A percentile compares a stretch with the other conserved stretches of the same genome.
These are phyloP conservation scores for Talpa occidentalis DNA, from an alignment of 2,113 vertebrate species.

Conservation along the genomic window DNA sequence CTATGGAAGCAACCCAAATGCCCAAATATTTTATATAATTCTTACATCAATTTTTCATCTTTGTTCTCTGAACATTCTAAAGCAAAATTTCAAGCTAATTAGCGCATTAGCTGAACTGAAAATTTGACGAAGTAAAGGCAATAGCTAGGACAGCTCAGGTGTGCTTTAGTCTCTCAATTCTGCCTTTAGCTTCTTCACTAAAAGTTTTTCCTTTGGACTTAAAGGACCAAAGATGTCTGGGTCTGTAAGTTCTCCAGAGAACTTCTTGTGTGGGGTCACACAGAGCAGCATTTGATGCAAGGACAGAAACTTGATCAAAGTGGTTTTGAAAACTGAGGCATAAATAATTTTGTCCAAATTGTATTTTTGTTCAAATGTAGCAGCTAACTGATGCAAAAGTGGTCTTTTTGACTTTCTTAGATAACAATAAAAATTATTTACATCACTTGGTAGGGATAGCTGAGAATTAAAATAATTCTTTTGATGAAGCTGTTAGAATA, in stretches of 20 bases:
- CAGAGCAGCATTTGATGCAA: background rate
- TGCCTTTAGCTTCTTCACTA: background rate
- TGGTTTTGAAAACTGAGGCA: constrained; percentile 24
- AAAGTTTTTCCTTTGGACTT: background rate
- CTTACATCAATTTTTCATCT: too few species aligned
- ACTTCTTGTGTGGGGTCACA: background rate
- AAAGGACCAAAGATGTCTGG: background rate
- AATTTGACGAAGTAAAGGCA: background rate
- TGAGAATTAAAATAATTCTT: background rate
- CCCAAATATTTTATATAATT: too few species aligned
- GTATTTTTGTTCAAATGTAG: background rate
- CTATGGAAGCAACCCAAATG: too few species aligned
- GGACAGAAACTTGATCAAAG: background rate
- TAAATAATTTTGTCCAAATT: constrained; percentile 15
- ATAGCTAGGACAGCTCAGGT: background rate
- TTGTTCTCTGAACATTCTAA: background rate
- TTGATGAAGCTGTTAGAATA: constrained; percentile 13
- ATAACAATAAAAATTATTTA: background rate
- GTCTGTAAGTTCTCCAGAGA: background rate
- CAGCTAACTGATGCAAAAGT: background rate
- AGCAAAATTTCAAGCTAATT: background rate
- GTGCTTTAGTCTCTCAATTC: background rate
- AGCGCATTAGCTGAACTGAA: background rate
- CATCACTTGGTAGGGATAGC: background rate
- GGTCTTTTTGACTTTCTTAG: background rate